A percentile compares a stretch with the other conserved stretches of the same genome.
Evolutionary conservation across 2,113 vertebrate species (phyloP).

Genomic region (Cololabis saira): DNA sequence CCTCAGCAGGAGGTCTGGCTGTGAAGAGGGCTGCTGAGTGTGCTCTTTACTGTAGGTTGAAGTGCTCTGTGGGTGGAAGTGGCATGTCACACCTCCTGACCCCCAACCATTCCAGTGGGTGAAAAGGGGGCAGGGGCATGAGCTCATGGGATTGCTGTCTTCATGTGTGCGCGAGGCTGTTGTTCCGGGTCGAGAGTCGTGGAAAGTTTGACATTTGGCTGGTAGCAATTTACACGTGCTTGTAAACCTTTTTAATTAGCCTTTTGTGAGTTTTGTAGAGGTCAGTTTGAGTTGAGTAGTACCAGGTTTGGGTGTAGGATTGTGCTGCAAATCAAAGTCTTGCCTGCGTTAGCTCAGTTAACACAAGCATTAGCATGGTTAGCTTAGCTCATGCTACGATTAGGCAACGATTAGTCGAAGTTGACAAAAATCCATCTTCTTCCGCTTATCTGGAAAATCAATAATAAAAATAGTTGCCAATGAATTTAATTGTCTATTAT

Average conservation of each 20-base stretch:
- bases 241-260: conserved; percentile 1
- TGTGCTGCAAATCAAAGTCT: too few relatives aligned
- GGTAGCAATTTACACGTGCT: background rate
- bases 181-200: background rate
- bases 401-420: too few relatives aligned
- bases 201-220: conserved; percentile 19
- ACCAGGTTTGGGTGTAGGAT: background rate
- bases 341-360: too few relatives aligned
- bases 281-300: background rate
- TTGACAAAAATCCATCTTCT: too few relatives aligned
- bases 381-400: too few relatives aligned
- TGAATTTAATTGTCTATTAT: too few relatives aligned
- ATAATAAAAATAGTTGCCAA: too few relatives aligned
- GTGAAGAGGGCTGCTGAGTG: conserved; percentile 53
- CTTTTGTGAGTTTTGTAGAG: conserved; percentile 8
- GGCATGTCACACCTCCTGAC: conserved; percentile 10
- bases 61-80: conserved; percentile 40
- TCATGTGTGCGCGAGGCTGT: background rate
- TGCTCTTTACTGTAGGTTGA: conserved; percentile 44
- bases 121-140: conserved; percentile 4
- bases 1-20: conserved; percentile 47
- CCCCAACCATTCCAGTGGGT: background rate
- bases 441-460: too few relatives aligned
- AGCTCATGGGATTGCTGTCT: conserved; percentile 28
- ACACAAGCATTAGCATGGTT: too few relatives aligned